Evolutionary conservation across 2,113 vertebrate genomes (phyloP).

Genomic region (Protobothrops flavoviridis): DNA sequence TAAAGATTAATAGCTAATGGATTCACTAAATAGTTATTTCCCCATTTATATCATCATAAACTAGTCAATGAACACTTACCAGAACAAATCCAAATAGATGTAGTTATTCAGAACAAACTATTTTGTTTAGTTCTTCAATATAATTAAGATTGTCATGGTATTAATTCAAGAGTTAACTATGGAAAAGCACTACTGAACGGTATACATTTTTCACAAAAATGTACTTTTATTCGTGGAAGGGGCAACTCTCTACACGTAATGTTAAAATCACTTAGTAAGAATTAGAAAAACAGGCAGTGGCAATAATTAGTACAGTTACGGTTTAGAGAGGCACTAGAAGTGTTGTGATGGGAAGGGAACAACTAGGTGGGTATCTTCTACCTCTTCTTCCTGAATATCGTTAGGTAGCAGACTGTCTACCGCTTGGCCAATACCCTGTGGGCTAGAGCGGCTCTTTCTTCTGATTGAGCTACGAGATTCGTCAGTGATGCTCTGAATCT

Average conservation of each 20-base stretch:
- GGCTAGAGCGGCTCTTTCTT: conserved; percentile 77
- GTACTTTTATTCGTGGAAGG: not conserved
- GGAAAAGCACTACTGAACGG: not conserved
- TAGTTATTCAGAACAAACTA: not conserved
- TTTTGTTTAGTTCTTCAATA: not conserved
- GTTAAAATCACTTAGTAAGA: not conserved
- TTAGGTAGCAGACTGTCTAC: conserved; percentile 70
- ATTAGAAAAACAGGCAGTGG: conserved; percentile 4
- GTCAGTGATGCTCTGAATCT: conserved; percentile 93
- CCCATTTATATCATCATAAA: not conserved
- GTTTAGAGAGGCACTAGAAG: conserved; percentile 59
- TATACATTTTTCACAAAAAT: not conserved
- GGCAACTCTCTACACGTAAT: not conserved
- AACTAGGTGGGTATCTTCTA: conserved; percentile 58
- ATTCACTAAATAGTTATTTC: not conserved
- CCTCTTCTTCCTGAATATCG: conserved; percentile 81
- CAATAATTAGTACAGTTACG: not conserved
- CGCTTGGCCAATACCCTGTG: conserved; percentile 64
- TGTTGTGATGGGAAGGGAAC: conserved; percentile 38
- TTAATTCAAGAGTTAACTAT: not conserved
- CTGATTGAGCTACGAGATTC: conserved; percentile 86
- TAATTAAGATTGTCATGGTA: not conserved
- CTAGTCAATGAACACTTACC: not conserved
- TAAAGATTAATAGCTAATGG: not conserved
- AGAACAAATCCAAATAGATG: not conserved